phyloP scores from a whole-genome alignment of 2,888 invertebrate genomes.

The Lordiphosa fenestrarum region DNA sequence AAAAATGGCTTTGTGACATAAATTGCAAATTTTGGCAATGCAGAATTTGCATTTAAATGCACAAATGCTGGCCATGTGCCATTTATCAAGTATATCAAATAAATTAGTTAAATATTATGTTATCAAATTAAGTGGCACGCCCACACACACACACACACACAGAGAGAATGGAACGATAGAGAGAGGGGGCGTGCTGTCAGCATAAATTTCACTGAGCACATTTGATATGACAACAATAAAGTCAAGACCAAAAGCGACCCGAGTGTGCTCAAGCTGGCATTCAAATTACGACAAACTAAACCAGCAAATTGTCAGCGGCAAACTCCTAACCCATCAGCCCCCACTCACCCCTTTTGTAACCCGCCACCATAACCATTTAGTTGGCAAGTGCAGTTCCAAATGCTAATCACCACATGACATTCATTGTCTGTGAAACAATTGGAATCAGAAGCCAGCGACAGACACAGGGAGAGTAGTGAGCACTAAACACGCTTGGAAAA shows the following conservation, averaged over 20 bases:
- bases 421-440: conserved; percentile 73
- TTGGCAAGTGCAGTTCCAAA: conserved; percentile 50
- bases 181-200: conserved; percentile 20
- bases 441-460: conserved; percentile 44
- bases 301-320: conserved; percentile 55
- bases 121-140: conserved; percentile 56
- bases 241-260: conserved; percentile 13
- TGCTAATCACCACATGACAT: conserved; percentile 72
- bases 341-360: not conserved
- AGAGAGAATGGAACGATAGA: not conserved
- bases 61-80: conserved; percentile 23
- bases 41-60: conserved; percentile 37
- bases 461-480: too few species aligned
- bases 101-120: conserved; percentile 68
- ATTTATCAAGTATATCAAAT: conserved; percentile 60
- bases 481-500: conserved; percentile 46
- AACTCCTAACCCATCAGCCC: conserved; percentile 12
- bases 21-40: conserved; percentile 44
- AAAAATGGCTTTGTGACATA: conserved; percentile 49
- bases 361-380: not conserved
- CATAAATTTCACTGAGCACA: conserved; percentile 57
- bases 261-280: conserved; percentile 38
- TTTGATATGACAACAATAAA: conserved; percentile 56
- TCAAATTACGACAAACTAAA: conserved; percentile 47
- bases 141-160: conserved; percentile 15